Evolutionary conservation across 2,113 vertebrate species (phyloP).

Genomic region (Emydura subglobosa): DNA sequence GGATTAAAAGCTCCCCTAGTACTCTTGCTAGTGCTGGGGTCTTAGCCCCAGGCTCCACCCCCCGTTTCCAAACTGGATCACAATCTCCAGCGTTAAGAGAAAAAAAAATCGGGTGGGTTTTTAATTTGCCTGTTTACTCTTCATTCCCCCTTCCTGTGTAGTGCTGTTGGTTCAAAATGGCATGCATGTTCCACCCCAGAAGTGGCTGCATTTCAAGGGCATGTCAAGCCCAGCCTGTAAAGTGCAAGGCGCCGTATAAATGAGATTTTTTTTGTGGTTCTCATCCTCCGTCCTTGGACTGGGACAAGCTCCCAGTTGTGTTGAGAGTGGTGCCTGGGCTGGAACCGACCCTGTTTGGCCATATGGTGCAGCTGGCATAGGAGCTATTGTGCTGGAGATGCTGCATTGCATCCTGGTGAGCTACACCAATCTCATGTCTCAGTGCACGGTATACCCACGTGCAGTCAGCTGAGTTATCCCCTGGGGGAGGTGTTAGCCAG

Average conservation of each 20-base stretch:
- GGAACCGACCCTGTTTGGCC: background rate
- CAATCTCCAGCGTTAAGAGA: background rate
- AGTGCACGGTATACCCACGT: background rate
- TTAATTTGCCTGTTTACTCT: background rate
- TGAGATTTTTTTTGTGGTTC: rapidly evolving
- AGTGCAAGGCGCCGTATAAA: background rate
- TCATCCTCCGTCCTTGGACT: background rate
- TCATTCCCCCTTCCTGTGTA: background rate
- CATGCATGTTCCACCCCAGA: background rate
- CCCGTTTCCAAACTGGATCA: background rate
- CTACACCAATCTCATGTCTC: background rate
- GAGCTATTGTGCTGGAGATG: background rate
- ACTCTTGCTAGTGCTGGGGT: background rate
- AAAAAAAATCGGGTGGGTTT: background rate
- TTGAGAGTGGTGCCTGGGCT: background rate
- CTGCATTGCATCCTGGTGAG: background rate
- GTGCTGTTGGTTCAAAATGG: background rate
- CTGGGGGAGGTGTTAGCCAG: background rate
- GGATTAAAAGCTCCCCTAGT: background rate
- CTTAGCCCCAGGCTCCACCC: background rate
- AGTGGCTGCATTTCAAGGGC: rapidly evolving
- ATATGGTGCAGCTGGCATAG: background rate
- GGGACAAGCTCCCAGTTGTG: background rate
- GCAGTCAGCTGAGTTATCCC: background rate
- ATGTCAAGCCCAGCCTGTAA: background rate